Evolutionary conservation across 2,113 vertebrate species (phyloP), one percentile per base, ranked within the genome.

Genomic region (Colinus virginianus): DNA sequence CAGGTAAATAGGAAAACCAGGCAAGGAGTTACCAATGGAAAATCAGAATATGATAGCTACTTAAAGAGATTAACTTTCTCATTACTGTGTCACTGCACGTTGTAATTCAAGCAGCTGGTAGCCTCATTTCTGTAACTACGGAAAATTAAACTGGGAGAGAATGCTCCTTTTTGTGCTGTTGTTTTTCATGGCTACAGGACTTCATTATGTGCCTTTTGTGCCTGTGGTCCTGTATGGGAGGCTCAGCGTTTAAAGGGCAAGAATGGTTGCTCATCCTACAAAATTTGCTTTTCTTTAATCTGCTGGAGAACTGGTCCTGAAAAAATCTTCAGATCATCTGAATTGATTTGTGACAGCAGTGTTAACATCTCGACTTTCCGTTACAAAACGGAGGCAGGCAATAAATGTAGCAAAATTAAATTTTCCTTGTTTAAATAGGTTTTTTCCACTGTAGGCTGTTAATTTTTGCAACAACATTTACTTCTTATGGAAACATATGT

Each of bases 91-190:
- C 46, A 75, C 61, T 76, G 42, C 58, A 77, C 59, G 28, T 90
- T 85, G 77, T 89, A 95, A 95, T 92, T 90, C 90, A 95, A 94
- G 59, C 85, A 95, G 86, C 64, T 90, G 75, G 75, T 70, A 89
- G 93, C 88, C 84, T 84, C 84, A 69, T 93, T 92, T 48, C 42
- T 91, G 68, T 56, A 87, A 82, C 64, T 71, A 78, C 0, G 2
- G 79, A 74, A 97, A 94, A 95, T 96, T 76, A 95, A 96, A 84
- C 79, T 90, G 82, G 93, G 28, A 94, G 53, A 84, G 36, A 78
- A 46, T 75, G 67, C 48, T 88, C 40, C 70, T 62, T 63, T 55
- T 26, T 42, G 66, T 78, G 69, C 43, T 88, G 36, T 48, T 92
- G 93, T 83, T 94, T 95, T 95, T 79, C 79, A 28, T 17, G 80